Percentiles rank a stretch among this genome's conserved stretches.
Conservation (phyloP, 2,113 vertebrate species). For the Peromyscus californicus region DNA sequence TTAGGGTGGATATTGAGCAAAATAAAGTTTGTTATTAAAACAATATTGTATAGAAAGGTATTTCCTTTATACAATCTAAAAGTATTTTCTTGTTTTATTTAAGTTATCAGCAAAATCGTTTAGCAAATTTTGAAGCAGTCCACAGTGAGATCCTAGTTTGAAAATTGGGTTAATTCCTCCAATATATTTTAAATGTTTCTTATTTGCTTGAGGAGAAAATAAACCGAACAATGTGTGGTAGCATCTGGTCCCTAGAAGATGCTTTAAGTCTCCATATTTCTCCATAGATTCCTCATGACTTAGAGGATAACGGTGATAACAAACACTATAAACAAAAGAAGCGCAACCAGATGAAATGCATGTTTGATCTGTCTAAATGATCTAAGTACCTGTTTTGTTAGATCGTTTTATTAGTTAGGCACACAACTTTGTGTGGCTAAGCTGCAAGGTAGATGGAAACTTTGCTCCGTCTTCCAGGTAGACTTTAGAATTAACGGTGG, state of each 20-base stretch:
- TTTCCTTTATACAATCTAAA: not conserved
- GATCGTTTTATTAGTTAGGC: not conserved
- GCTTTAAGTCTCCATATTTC: not conserved
- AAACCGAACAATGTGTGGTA: not conserved
- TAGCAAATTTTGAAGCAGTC: not conserved
- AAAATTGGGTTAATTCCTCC: slow-evolving; percentile 14
- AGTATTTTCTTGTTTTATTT: slow-evolving; percentile 1
- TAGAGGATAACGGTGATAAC: not conserved
- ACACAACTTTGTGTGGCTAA: slow-evolving; percentile 12
- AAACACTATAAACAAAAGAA: not conserved
- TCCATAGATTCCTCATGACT: not conserved
- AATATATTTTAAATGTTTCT: not conserved
- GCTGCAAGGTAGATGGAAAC: not conserved
- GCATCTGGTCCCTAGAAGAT: not conserved
- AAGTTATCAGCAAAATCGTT: not conserved
- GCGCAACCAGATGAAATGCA: not conserved
- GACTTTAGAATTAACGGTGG: not conserved
- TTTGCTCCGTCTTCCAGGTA: not conserved
- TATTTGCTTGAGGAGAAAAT: not conserved
- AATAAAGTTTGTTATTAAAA: slow-evolving; percentile 13
- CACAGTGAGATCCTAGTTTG: not conserved
- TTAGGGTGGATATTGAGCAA: slow-evolving; percentile 8
- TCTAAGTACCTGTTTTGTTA: slow-evolving; percentile 17
- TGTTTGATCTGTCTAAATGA: slow-evolving; percentile 3
- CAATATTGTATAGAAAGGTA: not conserved